phyloP scores from a whole-genome alignment of 2,888 invertebrate genomes.

The Deilephila porcellus region DNA sequence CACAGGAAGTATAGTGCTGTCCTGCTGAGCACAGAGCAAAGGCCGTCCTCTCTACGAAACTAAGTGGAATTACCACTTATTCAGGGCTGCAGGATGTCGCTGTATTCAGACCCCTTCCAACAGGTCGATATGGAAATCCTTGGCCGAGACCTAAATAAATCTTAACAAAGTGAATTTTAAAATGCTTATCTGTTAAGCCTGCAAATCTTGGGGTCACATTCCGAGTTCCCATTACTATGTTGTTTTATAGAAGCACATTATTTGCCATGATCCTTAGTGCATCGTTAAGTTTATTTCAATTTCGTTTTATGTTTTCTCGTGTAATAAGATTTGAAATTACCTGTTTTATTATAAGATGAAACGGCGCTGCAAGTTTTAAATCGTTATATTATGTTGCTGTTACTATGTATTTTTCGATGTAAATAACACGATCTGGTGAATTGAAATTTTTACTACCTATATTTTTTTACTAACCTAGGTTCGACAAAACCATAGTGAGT shows the following conservation, averaged over 20 bases:
- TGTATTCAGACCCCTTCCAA: no score
- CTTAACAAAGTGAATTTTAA: neutral
- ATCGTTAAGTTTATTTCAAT: constrained; percentile 36
- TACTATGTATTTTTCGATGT: constrained; percentile 8
- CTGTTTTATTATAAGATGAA: constrained; percentile 26
- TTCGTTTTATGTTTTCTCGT: constrained; percentile 34
- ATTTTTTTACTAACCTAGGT: no score
- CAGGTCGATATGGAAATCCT: no score
- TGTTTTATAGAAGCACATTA: constrained; percentile 41
- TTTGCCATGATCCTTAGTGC: constrained; percentile 33
- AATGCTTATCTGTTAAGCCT: neutral
- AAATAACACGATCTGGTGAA: neutral
- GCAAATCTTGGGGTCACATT: constrained; percentile 14
- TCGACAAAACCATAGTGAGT: no score
- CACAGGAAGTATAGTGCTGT: no score
- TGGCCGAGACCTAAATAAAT: no score
- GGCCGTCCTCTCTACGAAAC: no score
- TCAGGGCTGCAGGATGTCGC: no score
- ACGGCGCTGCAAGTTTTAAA: constrained; percentile 24
- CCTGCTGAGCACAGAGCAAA: no score
- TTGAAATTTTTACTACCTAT: no score
- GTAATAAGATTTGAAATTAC: constrained; percentile 29
- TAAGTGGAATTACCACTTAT: no score
- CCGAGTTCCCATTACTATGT: constrained; percentile 33
- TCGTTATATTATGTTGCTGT: neutral